phyloP scores from a whole-genome alignment of 2,797 vertebrate genomes.

The Cuniculus paca region DNA sequence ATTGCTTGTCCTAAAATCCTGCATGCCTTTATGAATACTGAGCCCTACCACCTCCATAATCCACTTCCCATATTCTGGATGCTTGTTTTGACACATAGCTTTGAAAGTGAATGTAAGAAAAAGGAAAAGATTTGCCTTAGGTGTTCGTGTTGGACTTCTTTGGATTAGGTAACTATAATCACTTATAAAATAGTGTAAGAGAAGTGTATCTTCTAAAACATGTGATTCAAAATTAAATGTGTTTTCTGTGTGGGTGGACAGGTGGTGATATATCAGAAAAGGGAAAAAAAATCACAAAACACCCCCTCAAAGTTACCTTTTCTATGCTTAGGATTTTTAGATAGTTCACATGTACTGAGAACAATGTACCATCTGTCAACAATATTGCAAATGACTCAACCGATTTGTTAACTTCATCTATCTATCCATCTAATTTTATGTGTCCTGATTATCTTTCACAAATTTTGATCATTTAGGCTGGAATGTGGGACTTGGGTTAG shows the following conservation, averaged over 20 bases:
- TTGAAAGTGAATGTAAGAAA: slow-evolving; percentile 49
- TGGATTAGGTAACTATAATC: slow-evolving; percentile 79
- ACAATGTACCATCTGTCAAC: slow-evolving; percentile 49
- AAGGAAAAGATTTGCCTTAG: neutral
- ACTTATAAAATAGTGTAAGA: slow-evolving; percentile 80
- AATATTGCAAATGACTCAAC: slow-evolving; percentile 37
- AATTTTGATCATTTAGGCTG: neutral
- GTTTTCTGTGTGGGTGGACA: slow-evolving; percentile 83
- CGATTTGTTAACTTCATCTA: slow-evolving; percentile 37
- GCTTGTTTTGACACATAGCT: slow-evolving; percentile 58
- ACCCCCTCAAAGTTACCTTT: slow-evolving; percentile 55
- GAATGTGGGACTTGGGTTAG: neutral
- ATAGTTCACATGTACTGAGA: slow-evolving; percentile 71
- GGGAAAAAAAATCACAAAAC: slow-evolving; percentile 5
- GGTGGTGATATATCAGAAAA: slow-evolving; percentile 79
- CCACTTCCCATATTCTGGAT: neutral
- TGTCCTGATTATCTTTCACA: neutral
- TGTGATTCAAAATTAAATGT: slow-evolving; percentile 81
- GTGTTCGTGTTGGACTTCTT: slow-evolving; percentile 59
- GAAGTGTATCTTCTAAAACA: slow-evolving; percentile 80
- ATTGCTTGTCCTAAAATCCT: slow-evolving; percentile 74
- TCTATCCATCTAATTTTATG: neutral
- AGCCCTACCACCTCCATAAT: slow-evolving; percentile 61
- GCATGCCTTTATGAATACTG: slow-evolving; percentile 56
- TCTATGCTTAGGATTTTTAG: slow-evolving; percentile 60